Evolutionary conservation across 2,888 invertebrate species (phyloP).

Genomic region (Linyphia triangularis): DNA sequence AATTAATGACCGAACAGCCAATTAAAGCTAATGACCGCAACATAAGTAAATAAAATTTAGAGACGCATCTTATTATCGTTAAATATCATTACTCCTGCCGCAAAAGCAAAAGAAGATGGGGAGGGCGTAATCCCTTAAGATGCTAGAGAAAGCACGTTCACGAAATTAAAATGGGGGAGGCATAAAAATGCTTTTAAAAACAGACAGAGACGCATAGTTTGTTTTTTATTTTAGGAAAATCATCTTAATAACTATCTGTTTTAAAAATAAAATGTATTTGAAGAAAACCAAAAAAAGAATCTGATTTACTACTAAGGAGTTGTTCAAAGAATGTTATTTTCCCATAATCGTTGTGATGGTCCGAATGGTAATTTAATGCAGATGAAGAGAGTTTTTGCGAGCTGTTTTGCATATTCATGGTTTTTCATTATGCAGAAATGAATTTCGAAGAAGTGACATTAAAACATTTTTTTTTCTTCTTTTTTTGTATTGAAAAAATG

Average conservation of each 20-base stretch:
- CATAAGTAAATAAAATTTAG: conserved; percentile 51
- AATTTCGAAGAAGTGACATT: neutral
- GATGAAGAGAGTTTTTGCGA: neutral
- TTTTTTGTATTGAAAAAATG: neutral
- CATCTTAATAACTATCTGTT: conserved; percentile 30
- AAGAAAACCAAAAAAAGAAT: neutral
- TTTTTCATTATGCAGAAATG: conserved; percentile 14
- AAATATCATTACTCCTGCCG: conserved; percentile 37
- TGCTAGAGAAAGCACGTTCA: neutral
- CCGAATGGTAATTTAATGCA: neutral
- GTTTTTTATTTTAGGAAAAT: conserved; percentile 14
- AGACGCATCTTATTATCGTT: conserved; percentile 36
- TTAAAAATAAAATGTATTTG: neutral
- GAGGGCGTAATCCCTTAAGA: conserved; percentile 9
- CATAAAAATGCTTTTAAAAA: conserved; percentile 16
- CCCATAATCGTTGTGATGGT: conserved; percentile 20
- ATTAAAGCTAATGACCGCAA: conserved; percentile 59
- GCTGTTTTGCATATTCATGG: conserved; percentile 51
- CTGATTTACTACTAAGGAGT: conserved; percentile 4
- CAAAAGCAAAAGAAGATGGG: neutral
- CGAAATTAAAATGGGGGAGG: conserved; percentile 25
- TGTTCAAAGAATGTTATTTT: conserved; percentile 36
- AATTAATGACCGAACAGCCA: conserved; percentile 57
- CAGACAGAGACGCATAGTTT: neutral
- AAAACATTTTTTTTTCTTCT: neutral